Conservation (phyloP, 1,140 invertebrate genomes). For the Samia ricini region DNA sequence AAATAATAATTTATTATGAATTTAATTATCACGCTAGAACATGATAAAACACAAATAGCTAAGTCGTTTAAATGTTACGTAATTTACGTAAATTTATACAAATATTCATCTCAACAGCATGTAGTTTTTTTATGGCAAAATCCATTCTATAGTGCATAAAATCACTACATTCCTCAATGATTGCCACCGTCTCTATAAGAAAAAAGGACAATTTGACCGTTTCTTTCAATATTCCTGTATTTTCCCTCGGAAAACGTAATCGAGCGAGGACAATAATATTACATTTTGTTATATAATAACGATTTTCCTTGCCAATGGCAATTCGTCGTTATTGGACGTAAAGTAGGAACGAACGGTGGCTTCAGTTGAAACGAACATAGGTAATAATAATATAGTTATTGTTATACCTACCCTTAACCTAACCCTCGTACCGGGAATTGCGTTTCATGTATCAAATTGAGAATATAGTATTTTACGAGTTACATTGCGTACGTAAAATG, state of each 20-base stretch:
- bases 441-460: conserved; percentile 20
- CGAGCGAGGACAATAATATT: conserved; percentile 42
- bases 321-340: conserved; percentile 53
- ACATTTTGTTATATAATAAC: conserved; percentile 50
- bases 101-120: not conserved
- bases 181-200: conserved; percentile 32
- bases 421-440: conserved; percentile 19
- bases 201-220: conserved; percentile 34
- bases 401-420: conserved; percentile 51
- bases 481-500: conserved; percentile 32
- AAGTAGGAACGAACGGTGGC: conserved; percentile 45
- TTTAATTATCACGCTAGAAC: no score
- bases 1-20: no score
- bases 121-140: not conserved
- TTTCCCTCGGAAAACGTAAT: conserved; percentile 39
- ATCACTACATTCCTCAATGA: conserved; percentile 31
- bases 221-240: conserved; percentile 44
- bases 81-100: not conserved
- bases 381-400: conserved; percentile 61
- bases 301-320: conserved; percentile 46
- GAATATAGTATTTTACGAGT: conserved; percentile 19
- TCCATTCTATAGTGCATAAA: conserved; percentile 29
- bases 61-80: no score
- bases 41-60: no score
- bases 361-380: conserved; percentile 48